Evolutionary conservation across 2,888 invertebrate genomes (phyloP), one percentile per base, ranked within the genome.

Genomic region (Lasioglossum leucozonium): DNA sequence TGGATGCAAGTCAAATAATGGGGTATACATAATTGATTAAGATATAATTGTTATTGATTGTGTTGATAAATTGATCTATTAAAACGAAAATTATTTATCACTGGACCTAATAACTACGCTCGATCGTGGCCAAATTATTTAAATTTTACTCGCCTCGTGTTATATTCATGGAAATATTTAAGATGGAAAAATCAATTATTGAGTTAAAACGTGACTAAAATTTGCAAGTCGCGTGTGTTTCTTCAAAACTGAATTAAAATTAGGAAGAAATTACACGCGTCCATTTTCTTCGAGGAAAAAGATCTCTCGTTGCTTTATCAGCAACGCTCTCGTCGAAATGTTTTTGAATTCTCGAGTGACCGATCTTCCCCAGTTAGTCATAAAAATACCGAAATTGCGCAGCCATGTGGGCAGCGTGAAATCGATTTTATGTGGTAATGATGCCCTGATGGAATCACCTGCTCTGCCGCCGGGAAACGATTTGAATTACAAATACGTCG

Each of bases 401-500:
- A 34, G 26, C 42, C 47, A 22, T 34, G 44, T 26, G 72, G 67
- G 67, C 16, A 62, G 34, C 58, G 69, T 11, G n/a, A 51, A 67
- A 87, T 86, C 87, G 88, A 90, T 87, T 90, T 90, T 83, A 81
- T 37, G 72, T 37, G 69, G 58, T 77, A 88, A 84, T 81, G 76
- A 74, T 47, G 22, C 58, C 67, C 74, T 79, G 84, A 90, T 84
- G 79, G 77, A 86, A 89, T 88, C 89, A 87, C 78, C 74, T 81
- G 82, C 78, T 82, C 62, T 37, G 74, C 71, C 44, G 58, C n/a
- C 30, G 72, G 72, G 81, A 80, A 81, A 83, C 75, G 51, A 91
- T 91, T 91, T 90, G 88, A 91, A 91, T 91, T 84, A 80, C 90
- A 91, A 89, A 90, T 90, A 73, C 72, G 62, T 40, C 75, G 69